These are phyloP conservation scores for Bombus superbus DNA, from an alignment of 1,140 invertebrate species.

Conservation along the genomic window DNA sequence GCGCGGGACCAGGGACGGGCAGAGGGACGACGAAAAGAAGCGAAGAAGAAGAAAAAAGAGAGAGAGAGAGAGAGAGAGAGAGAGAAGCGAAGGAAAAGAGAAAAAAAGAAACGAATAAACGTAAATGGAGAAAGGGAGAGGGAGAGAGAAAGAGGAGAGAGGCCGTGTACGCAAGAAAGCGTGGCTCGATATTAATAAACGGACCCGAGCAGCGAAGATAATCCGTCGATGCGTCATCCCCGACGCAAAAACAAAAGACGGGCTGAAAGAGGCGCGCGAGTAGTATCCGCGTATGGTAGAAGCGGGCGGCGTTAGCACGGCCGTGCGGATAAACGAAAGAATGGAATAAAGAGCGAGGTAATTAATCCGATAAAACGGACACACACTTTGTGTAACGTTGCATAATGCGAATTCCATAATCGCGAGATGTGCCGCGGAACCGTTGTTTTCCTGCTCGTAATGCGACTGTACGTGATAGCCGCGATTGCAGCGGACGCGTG, in stretches of 20 bases:
- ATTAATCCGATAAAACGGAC: slow-evolving; percentile 61
- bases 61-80: too few species aligned
- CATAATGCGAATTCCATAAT: slow-evolving; percentile 63
- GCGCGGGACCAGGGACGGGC: neutral
- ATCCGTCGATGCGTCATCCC: slow-evolving; percentile 54
- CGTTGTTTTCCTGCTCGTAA: slow-evolving; percentile 38
- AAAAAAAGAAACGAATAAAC: neutral
- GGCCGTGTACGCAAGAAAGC: slow-evolving; percentile 21
- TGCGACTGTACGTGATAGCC: slow-evolving; percentile 49
- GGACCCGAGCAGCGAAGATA: slow-evolving; percentile 35
- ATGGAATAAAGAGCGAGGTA: slow-evolving; percentile 53
- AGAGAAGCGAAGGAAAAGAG: neutral
- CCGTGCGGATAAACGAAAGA: slow-evolving; percentile 53
- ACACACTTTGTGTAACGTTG: slow-evolving; percentile 58
- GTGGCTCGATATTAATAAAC: slow-evolving; percentile 51
- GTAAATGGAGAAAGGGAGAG: neutral
- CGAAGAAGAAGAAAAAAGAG: too few species aligned
- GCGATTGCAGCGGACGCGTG: slow-evolving; percentile 51
- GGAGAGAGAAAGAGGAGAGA: too few species aligned
- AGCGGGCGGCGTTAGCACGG: slow-evolving; percentile 2
- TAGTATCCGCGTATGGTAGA: neutral
- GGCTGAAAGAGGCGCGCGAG: slow-evolving; percentile 19
- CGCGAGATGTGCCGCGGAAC: slow-evolving; percentile 27
- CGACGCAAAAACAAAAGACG: slow-evolving; percentile 42
- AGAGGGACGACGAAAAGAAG: neutral